Evolutionary conservation across 2,888 invertebrate species (phyloP).

Genomic region (Syritta pipiens): DNA sequence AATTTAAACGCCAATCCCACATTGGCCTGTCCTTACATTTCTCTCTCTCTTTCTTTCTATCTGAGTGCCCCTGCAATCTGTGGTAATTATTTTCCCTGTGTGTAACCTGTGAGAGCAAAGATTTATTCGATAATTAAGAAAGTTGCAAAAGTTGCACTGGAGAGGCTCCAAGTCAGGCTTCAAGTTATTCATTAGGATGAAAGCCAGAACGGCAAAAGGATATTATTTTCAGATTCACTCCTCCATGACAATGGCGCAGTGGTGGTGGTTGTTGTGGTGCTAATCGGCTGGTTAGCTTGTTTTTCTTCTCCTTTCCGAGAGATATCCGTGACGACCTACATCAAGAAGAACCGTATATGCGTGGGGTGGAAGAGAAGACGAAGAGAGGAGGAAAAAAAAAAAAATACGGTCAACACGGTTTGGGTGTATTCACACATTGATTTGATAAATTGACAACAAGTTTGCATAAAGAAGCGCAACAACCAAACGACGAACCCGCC

Average conservation of each 20-base stretch:
- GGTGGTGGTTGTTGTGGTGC: not conserved
- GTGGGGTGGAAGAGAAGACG: not conserved
- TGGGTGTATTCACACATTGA: constrained; percentile 52
- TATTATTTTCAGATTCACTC: constrained; percentile 25
- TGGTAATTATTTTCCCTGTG: constrained; percentile 63
- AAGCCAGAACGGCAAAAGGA: constrained; percentile 36
- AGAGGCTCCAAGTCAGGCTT: constrained; percentile 11
- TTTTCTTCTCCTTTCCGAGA: not conserved
- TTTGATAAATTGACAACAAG: constrained; percentile 66
- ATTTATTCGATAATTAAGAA: constrained; percentile 68
- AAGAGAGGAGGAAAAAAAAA: constrained; percentile 17
- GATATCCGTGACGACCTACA: constrained; percentile 55
- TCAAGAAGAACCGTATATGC: constrained; percentile 42
- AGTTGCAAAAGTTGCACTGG: constrained; percentile 29
- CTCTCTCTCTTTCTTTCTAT: constrained; percentile 4
- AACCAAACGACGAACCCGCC: too few relatives aligned
- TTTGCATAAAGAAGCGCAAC: constrained; percentile 43
- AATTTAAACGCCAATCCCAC: constrained; percentile 69
- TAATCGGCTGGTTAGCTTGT: constrained; percentile 39
- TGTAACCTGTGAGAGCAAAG: constrained; percentile 40
- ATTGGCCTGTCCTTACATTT: constrained; percentile 15
- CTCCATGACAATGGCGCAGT: constrained; percentile 32
- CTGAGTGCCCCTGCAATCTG: constrained; percentile 45
- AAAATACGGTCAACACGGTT: constrained; percentile 48
- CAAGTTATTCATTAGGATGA: constrained; percentile 52